Evolutionary conservation across 2,888 invertebrate species (phyloP).

Genomic region (Trichopoda pennipes): DNA sequence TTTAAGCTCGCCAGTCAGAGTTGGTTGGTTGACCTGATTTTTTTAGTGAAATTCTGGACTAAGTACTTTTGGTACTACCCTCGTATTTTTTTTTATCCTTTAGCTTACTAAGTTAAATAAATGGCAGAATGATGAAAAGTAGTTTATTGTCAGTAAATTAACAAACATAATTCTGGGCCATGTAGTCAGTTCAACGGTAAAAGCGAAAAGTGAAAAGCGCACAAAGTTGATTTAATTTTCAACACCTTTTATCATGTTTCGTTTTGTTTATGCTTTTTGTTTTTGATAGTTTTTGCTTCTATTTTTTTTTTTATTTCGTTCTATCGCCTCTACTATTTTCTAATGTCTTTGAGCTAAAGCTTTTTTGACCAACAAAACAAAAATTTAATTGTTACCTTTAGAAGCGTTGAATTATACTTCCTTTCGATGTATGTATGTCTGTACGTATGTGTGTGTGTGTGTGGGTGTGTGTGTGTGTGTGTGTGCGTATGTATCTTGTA

Average conservation of each 20-base stretch:
- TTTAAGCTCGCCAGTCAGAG: too few relatives aligned
- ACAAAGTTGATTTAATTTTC: constrained; percentile 52
- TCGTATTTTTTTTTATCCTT: not conserved
- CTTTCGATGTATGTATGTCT: not conserved
- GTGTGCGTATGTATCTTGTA: not conserved
- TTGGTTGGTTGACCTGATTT: too few relatives aligned
- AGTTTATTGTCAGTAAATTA: not conserved
- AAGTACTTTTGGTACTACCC: not conserved
- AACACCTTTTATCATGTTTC: constrained; percentile 42
- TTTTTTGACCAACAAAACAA: constrained; percentile 37
- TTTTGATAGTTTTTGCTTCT: not conserved
- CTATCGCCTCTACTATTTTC: not conserved
- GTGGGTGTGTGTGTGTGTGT: too few relatives aligned
- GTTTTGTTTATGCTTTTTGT: constrained; percentile 3
- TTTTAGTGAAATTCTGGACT: too few relatives aligned
- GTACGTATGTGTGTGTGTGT: not conserved
- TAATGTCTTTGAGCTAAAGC: not conserved
- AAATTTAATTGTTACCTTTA: constrained; percentile 30
- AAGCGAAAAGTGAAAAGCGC: constrained; percentile 19
- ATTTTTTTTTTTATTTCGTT: not conserved
- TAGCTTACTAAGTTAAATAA: not conserved
- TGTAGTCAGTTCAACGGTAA: constrained; percentile 6
- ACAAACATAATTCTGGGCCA: constrained; percentile 37
- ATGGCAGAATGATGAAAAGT: not conserved
- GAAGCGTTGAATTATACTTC: not conserved